Base-by-base conservation (phyloP, 2,797 vertebrate genomes). In the Chelidonichthys spinosus region DNA sequence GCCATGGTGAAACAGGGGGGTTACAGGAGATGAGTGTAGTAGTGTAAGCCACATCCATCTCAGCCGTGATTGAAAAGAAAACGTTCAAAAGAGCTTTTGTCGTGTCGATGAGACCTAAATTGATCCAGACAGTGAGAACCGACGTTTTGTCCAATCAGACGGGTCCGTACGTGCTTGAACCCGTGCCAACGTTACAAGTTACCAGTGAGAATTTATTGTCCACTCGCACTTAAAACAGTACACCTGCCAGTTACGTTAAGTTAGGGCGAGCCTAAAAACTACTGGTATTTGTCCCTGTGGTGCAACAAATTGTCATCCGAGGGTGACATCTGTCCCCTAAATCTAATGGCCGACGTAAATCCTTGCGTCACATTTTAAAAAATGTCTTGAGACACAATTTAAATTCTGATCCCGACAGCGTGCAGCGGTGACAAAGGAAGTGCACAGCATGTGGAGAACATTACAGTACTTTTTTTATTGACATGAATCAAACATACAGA, bases 381-480 rank as follows among this genome's bases (percentile, higher is more conserved):
- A 25, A 25, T 25, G 25, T 25, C 25, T n/a, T 36, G 11, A 33
- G 25, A 44, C 2, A 4, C 33, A 1, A 25, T 35, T 52, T 15
- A 39, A 1, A 56, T 5, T 6, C 2, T 1, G 0, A 63, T 33
- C 6, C 9, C 15, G 52, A 62, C 50, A 72, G 67, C 14, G 0
- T 36, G 11, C 13, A 53, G 40, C 33, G 25, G 6, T n/a, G 18
- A 17, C 14, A 73, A 73, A 70, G 1, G 68, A 39, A 76, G 17
- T 0, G 4, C 8, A 37, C 6, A 36, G 32, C 4, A 32, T 17
- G 25, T 32, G 49, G 18, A 75, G 44, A 67, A 73, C 71, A 83
- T 74, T 71, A 81, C 76, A 82, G 52, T 76, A 43, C 81, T 58
- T 52, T 75, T 46, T 93, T 94, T 93, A 93, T 92, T 94, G 77